These are phyloP conservation scores for Epinotia bilunana DNA, from an alignment of 2,888 invertebrate species.

Conservation along the genomic window DNA sequence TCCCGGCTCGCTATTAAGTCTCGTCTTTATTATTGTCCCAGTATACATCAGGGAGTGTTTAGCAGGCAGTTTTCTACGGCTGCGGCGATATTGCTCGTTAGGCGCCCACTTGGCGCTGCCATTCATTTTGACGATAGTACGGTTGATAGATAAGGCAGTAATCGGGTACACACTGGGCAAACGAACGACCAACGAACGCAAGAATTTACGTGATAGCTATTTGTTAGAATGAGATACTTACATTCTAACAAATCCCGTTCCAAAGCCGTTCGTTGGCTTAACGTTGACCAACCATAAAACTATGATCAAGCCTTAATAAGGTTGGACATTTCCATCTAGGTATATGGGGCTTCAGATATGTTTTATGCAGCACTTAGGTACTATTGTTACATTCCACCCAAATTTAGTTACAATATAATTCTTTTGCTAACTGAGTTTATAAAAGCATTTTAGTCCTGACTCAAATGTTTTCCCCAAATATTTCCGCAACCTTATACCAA, in stretches of 20 bases:
- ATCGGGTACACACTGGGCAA: too few species aligned
- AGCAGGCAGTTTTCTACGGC: slow-evolving; percentile 26
- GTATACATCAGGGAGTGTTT: slow-evolving; percentile 16
- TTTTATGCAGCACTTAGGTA: not conserved
- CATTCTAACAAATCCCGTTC: too few species aligned
- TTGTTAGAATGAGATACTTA: too few species aligned
- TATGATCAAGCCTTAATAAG: slow-evolving; percentile 11
- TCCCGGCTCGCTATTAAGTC: slow-evolving; percentile 12
- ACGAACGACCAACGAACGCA: too few species aligned
- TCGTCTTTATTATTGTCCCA: slow-evolving; percentile 18
- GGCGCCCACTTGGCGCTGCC: slow-evolving; percentile 21
- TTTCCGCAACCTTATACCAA: not conserved
- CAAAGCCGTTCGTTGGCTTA: too few species aligned
- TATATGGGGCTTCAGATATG: not conserved
- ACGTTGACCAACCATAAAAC: too few species aligned
- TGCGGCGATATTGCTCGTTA: slow-evolving; percentile 30
- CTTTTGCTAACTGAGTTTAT: not conserved
- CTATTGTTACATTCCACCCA: not conserved
- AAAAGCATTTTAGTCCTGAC: not conserved
- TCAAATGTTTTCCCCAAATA: slow-evolving; percentile 1
- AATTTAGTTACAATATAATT: not conserved
- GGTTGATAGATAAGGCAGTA: slow-evolving; percentile 26
- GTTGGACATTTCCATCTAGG: not conserved
- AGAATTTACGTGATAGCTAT: too few species aligned
- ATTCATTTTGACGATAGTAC: slow-evolving; percentile 31